phyloP scores from a whole-genome alignment of 2,113 vertebrate genomes.

The Callorhinus ursinus region DNA sequence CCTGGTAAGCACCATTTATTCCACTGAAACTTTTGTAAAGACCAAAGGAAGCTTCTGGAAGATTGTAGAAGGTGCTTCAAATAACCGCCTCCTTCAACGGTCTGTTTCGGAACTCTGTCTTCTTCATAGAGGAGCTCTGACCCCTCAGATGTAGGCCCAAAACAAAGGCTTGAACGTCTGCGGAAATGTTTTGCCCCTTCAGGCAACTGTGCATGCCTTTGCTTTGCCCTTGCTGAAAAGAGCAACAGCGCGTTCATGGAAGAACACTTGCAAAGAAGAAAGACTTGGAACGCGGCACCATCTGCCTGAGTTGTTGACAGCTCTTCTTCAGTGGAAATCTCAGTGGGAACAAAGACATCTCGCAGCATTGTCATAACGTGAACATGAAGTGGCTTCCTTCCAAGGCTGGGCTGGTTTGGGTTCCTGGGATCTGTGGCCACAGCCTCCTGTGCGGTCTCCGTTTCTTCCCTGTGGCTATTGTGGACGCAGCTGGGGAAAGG shows the following conservation, averaged over 20 bases:
- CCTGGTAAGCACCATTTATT: background rate
- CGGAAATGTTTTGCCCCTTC: background rate
- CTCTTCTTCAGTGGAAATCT: conserved; percentile 86
- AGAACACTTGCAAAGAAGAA: conserved; percentile 83
- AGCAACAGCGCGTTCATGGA: conserved; percentile 76
- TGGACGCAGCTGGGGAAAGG: conserved; percentile 84
- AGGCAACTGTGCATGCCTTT: background rate
- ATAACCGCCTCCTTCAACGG: background rate
- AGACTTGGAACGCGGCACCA: conserved; percentile 79
- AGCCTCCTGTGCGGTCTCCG: conserved; percentile 77
- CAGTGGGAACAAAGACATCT: conserved; percentile 85
- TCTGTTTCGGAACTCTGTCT: background rate
- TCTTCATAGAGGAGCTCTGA: background rate
- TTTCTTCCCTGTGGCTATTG: conserved; percentile 75
- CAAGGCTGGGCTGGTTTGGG: conserved; percentile 79
- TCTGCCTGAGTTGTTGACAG: conserved; percentile 85
- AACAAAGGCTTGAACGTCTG: background rate
- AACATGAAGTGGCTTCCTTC: conserved; percentile 79
- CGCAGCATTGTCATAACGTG: conserved; percentile 76
- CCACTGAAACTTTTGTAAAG: background rate
- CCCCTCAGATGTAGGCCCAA: background rate
- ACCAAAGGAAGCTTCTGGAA: background rate
- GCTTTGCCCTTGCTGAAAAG: conserved; percentile 64
- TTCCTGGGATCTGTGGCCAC: conserved; percentile 70
- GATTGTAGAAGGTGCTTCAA: background rate